Evolutionary conservation across 2,888 invertebrate species (phyloP).

Genomic region (Chymomyza procnemis): DNA sequence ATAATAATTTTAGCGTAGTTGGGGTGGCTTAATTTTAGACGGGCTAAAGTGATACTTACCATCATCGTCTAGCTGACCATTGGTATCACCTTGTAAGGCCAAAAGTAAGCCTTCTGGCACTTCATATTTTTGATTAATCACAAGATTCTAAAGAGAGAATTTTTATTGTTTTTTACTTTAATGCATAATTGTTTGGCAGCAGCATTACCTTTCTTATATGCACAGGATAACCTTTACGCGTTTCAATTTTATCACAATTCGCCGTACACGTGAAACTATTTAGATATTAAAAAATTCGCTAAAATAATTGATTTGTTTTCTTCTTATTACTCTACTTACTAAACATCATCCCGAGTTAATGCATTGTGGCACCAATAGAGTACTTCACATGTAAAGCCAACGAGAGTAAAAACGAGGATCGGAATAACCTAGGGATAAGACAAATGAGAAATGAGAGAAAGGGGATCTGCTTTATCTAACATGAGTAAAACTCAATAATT

Average conservation of each 20-base stretch:
- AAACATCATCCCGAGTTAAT: conserved; percentile 62
- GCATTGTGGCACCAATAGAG: conserved; percentile 30
- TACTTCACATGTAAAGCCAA: conserved; percentile 36
- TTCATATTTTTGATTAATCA: conserved; percentile 55
- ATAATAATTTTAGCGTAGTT: too few species aligned
- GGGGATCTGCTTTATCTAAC: too few species aligned
- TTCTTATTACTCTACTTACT: conserved; percentile 34
- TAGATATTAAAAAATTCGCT: too few species aligned
- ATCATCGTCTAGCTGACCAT: conserved; percentile 9
- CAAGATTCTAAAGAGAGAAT: conserved; percentile 9
- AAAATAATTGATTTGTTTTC: conserved; percentile 2
- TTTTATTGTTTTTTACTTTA: background rate
- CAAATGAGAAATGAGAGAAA: background rate
- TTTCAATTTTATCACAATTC: conserved; percentile 52
- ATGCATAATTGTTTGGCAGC: background rate
- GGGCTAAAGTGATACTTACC: background rate
- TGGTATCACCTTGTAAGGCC: conserved; percentile 42
- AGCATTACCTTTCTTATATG: conserved; percentile 48
- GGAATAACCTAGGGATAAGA: conserved; percentile 56
- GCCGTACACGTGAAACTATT: conserved; percentile 39
- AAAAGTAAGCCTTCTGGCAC: conserved; percentile 43
- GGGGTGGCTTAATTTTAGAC: too few species aligned
- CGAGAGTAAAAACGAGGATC: conserved; percentile 26
- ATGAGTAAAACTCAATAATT: too few species aligned
- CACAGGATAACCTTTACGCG: conserved; percentile 48